Conservation (phyloP, 2,113 vertebrate species). For the Pandion haliaetus region DNA sequence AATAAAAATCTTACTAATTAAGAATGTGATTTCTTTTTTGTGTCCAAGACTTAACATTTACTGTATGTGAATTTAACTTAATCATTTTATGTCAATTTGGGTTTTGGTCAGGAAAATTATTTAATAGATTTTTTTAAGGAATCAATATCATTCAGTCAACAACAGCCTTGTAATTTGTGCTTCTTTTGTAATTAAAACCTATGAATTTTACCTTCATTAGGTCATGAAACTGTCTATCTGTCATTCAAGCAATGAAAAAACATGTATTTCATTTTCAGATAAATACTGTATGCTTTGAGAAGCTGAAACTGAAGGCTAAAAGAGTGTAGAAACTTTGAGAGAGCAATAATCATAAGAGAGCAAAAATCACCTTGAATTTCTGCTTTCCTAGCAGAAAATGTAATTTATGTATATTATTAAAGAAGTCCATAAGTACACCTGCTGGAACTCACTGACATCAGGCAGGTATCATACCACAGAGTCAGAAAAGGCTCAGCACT, state of each 20-base stretch:
- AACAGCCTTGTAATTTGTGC: neutral
- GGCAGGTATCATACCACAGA: neutral
- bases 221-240: neutral
- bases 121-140: neutral
- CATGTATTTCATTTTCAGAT: neutral
- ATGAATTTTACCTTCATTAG: neutral
- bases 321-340: neutral
- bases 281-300: neutral
- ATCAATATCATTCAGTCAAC: neutral
- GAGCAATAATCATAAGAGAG: neutral
- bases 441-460: neutral
- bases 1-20: neutral
- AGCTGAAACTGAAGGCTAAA: neutral
- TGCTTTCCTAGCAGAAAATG: neutral
- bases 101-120: neutral
- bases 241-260: neutral
- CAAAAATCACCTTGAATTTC: neutral
- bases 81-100: neutral
- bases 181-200: neutral
- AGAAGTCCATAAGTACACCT: neutral
- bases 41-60: neutral
- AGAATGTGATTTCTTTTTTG: neutral
- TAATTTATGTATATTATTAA: no score
- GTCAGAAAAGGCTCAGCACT: neutral
- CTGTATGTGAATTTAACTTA: neutral